Conservation (phyloP, 2,113 vertebrate species). For the Puffinus mauretanicus region DNA sequence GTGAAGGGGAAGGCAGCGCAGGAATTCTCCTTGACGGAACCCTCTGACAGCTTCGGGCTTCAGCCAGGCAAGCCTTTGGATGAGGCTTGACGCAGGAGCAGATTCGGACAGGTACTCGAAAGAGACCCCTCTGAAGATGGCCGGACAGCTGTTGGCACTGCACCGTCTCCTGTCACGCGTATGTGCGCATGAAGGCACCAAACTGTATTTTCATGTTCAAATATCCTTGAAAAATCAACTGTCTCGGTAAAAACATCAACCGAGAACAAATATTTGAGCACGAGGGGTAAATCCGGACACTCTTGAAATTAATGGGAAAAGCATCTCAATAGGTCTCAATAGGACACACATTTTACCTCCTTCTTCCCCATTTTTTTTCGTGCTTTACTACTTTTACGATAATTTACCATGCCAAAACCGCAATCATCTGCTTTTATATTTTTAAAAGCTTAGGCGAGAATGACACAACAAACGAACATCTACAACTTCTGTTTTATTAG, state of each 20-base stretch:
- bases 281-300: not conserved
- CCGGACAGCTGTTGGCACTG: not conserved
- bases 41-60: not conserved
- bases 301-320: not conserved
- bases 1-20: not conserved
- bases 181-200: not conserved
- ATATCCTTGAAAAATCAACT: not conserved
- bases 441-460: not conserved
- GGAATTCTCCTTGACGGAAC: not conserved
- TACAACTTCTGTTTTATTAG: not conserved
- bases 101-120: not conserved
- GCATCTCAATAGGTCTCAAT: too few relatives aligned
- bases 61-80: not conserved
- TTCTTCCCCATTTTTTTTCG: not conserved
- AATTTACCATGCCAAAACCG: not conserved
- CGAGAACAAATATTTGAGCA: not conserved
- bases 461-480: not conserved
- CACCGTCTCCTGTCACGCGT: fast-evolving
- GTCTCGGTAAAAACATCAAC: not conserved
- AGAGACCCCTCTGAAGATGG: not conserved
- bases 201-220: not conserved
- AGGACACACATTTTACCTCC: not conserved
- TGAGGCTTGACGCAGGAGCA: not conserved
- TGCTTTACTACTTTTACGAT: not conserved
- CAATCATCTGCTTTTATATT: not conserved